Conservation (phyloP, 2,888 invertebrate genomes). For the Agriopis marginaria region DNA sequence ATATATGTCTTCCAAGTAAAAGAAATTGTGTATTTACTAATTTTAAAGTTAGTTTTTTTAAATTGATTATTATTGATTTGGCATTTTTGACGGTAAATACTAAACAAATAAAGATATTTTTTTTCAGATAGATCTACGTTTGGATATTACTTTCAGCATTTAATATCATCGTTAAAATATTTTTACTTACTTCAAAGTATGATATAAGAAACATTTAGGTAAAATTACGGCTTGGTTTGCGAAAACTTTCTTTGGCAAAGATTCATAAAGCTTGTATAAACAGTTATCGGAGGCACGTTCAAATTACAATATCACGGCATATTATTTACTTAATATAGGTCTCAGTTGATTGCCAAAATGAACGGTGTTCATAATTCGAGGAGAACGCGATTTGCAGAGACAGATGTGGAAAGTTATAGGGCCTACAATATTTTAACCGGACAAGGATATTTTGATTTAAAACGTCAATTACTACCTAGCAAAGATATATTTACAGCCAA, state of each 20-base stretch:
- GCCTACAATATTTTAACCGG: background rate
- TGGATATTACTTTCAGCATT: too few species aligned
- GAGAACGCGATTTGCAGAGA: conserved; percentile 43
- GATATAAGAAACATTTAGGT: background rate
- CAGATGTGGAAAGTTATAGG: conserved; percentile 39
- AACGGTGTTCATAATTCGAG: conserved; percentile 40
- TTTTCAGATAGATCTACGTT: too few species aligned
- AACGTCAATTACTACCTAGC: conserved; percentile 54
- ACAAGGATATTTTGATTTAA: conserved; percentile 34
- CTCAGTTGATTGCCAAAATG: conserved; percentile 44
- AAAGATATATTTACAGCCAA: conserved; percentile 56
- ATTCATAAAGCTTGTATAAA: conserved; percentile 40
- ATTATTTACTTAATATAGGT: conserved; percentile 48
- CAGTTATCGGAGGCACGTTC: conserved; percentile 41
- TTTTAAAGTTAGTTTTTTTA: too few species aligned
- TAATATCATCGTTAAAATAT: too few species aligned
- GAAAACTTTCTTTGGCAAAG: background rate
- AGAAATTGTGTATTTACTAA: too few species aligned
- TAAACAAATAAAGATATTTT: too few species aligned
- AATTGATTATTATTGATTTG: background rate
- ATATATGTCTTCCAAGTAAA: too few species aligned
- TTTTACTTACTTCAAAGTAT: too few species aligned
- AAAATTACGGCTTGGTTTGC: background rate
- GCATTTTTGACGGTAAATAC: background rate
- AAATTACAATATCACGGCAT: conserved; percentile 44